Evolutionary conservation across 2,888 invertebrate species (phyloP).

Genomic region (Clunio marinus): DNA sequence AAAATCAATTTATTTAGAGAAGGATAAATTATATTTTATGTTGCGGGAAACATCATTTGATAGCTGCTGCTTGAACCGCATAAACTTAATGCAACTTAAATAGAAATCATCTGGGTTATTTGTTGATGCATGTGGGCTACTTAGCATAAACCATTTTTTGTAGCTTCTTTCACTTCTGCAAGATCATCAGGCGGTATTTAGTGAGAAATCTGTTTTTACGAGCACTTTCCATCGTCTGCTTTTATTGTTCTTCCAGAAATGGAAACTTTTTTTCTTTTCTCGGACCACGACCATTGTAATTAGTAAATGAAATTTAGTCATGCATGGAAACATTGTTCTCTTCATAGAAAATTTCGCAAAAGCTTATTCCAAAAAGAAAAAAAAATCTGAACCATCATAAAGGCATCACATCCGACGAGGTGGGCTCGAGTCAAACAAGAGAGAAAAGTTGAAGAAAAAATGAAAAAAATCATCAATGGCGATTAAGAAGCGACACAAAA

Average conservation of each 20-base stretch:
- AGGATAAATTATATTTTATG: too few species aligned
- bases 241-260: neutral
- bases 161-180: too few species aligned
- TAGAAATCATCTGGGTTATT: too few species aligned
- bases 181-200: too few species aligned
- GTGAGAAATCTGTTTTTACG: neutral
- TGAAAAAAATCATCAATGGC: neutral
- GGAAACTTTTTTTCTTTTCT: neutral
- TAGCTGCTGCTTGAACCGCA: too few species aligned
- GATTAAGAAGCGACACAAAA: conserved; percentile 18
- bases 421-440: neutral
- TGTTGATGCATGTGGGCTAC: too few species aligned
- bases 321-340: neutral
- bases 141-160: too few species aligned
- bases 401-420: neutral
- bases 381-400: neutral
- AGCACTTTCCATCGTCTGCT: neutral
- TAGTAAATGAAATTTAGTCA: neutral
- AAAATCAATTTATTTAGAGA: too few species aligned
- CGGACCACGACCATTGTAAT: neutral
- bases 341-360: too few species aligned
- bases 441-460: neutral
- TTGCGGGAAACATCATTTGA: too few species aligned
- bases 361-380: too few species aligned
- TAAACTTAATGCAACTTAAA: too few species aligned